Percentiles rank a stretch among this genome's conserved stretches.
phyloP scores from a whole-genome alignment of 1,140 invertebrate genomes.

The Calephelis virginiensis region DNA sequence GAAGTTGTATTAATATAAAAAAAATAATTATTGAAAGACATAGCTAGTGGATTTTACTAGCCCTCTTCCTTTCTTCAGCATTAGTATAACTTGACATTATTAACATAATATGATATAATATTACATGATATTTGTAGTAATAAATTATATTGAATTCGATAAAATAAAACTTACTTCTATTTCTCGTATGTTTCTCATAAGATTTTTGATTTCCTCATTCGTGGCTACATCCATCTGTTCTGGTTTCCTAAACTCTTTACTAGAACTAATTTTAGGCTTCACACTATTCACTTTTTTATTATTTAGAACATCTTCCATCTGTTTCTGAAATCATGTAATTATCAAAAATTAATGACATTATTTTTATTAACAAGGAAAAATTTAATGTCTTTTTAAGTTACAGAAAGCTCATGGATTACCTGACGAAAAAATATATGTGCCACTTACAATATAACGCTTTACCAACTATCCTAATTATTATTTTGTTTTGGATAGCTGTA shows the following conservation, averaged over 20 bases:
- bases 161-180: conserved; percentile 31
- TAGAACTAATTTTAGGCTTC: conserved; percentile 35
- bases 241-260: conserved; percentile 27
- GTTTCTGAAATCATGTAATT: background rate
- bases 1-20: background rate
- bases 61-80: no score
- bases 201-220: conserved; percentile 17
- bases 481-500: no score
- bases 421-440: no score
- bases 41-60: no score
- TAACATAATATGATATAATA: no score
- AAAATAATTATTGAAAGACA: no score
- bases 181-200: conserved; percentile 26
- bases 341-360: background rate
- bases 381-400: no score
- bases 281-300: conserved; percentile 45
- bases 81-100: no score
- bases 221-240: conserved; percentile 12
- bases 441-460: no score
- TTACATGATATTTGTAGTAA: no score
- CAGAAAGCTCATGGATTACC: no score
- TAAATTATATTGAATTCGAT: background rate
- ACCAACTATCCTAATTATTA: no score
- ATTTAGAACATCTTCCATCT: conserved; percentile 20
- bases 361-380: background rate